Base-by-base conservation (phyloP, 2,113 vertebrate species). In the Mesoclemmys tuberculata region DNA sequence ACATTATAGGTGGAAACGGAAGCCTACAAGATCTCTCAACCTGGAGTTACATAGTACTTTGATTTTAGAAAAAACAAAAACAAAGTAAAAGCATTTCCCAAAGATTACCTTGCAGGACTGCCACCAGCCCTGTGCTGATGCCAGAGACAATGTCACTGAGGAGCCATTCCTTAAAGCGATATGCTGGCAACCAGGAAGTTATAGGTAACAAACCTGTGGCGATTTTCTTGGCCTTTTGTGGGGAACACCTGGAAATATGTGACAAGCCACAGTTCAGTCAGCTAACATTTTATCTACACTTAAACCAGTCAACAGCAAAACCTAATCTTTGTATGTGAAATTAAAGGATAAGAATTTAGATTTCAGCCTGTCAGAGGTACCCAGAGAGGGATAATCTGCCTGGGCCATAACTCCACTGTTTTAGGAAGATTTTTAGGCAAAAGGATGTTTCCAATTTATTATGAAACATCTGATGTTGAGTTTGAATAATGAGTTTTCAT, bases 121-220 rank as follows among this genome's bases (percentile, higher is more conserved):
- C 98, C n/a, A 99, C 99, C 0, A 99, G 97, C 77, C 99, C 99
- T 0, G 99, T 99, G 96, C 99, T 99, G 96, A 99, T 68, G 8
- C 99, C 99, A 0, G 99, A 99, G 95, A 99, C 97, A 0, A 99
- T 98, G 97, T 99, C 99, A 51, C 97, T 98, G 58, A 99, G 92
- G 61, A 99, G 90, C 99, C 99, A 99, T 85, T 99, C 99, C 93
- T 98, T 99, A 38, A 99, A 19, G 44, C 87, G 97, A 27, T 99
- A 99, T 0, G 97, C 97, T 48, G 98, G 99, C 83, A 99, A 85
- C 99, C 99, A 99, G 1, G 98, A 98, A 44, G 98, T 35, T 1
- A 99, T 3, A 0, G 99, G 99, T 82, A 99, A 97, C 22, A 99
- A 96, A n/a, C 98, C 95, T 24, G 99, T 84, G 8, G 93, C 98